A percentile compares a stretch with the other conserved stretches of the same genome.
Evolutionary conservation across 2,888 invertebrate species (phyloP).

Genomic region (Tenthredo distinguenda): DNA sequence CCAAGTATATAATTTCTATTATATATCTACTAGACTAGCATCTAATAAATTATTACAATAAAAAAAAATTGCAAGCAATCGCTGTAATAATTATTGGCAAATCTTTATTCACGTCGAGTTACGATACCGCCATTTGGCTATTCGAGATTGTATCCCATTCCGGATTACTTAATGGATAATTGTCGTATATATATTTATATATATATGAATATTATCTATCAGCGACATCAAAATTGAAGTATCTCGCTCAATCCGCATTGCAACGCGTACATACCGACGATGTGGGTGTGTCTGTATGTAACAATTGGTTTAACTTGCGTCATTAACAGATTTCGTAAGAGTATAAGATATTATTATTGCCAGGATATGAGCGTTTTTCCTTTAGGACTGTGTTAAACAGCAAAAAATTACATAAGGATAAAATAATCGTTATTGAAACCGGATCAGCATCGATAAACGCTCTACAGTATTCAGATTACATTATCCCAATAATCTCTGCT

Average conservation of each 20-base stretch:
- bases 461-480: background rate
- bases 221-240: conserved; percentile 5
- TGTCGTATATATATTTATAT: background rate
- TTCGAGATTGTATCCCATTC: conserved; percentile 3
- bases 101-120: background rate
- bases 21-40: background rate
- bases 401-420: conserved; percentile 8
- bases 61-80: background rate
- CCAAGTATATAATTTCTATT: background rate
- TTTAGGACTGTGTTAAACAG: background rate
- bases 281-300: conserved; percentile 21
- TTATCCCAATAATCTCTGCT: background rate
- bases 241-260: conserved; percentile 10
- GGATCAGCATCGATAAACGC: background rate
- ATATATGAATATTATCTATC: conserved; percentile 1
- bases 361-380: conserved; percentile 9
- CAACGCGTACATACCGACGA: background rate
- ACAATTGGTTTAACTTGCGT: conserved; percentile 24
- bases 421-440: conserved; percentile 1
- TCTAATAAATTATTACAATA: background rate
- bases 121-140: background rate
- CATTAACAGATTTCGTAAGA: conserved; percentile 27
- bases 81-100: background rate
- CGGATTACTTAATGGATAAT: background rate
- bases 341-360: conserved; percentile 14